These are phyloP conservation scores for Arizona elegans DNA, from an alignment of 2,113 vertebrate genomes.

Conservation along the genomic window DNA sequence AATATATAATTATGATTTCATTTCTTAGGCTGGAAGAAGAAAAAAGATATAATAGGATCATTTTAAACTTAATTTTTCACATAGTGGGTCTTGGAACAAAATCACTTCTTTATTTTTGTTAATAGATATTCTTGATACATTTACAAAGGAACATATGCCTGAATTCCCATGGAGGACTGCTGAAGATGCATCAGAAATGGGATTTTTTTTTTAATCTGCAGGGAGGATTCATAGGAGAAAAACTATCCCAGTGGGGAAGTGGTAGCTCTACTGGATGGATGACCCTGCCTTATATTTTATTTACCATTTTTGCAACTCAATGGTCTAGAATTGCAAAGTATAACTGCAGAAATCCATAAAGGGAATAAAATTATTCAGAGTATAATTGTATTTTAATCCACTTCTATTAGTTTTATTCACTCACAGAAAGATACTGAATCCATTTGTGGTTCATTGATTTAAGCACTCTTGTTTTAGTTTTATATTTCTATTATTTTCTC, in stretches of 20 bases:
- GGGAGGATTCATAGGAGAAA: neutral
- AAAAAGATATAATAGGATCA: constrained; percentile 50
- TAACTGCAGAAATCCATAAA: neutral
- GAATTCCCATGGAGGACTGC: neutral
- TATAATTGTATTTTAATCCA: neutral
- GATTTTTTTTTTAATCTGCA: neutral
- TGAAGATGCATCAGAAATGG: neutral
- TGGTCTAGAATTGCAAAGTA: neutral
- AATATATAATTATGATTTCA: constrained; percentile 63
- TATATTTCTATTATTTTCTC: neutral
- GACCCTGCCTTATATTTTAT: neutral
- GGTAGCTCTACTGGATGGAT: neutral
- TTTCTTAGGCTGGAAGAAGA: constrained; percentile 54
- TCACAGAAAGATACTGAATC: neutral
- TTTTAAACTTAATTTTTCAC: constrained; percentile 59
- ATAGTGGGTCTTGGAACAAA: constrained; percentile 46
- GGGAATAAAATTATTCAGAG: neutral
- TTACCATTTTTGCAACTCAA: neutral
- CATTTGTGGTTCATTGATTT: neutral
- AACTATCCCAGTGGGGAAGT: neutral
- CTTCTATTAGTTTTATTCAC: neutral
- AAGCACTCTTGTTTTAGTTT: neutral
- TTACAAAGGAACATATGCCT: constrained; percentile 13
- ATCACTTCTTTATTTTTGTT: constrained; percentile 43
- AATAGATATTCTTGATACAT: neutral